phyloP scores from a whole-genome alignment of 2,888 invertebrate genomes.

The Nemoura dubitans region DNA sequence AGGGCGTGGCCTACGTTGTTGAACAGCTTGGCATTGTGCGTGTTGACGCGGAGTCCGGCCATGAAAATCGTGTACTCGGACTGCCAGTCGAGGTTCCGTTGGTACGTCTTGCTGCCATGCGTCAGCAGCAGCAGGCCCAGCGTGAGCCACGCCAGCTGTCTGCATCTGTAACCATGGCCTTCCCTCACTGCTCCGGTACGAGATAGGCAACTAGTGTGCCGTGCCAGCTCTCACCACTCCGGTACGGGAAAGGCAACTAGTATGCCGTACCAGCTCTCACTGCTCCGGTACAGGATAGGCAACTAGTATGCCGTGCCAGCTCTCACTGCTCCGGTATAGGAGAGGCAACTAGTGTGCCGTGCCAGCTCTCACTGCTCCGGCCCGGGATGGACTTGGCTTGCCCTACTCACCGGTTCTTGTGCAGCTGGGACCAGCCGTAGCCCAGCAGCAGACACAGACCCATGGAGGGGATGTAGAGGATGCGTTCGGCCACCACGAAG shows the following conservation, averaged over 20 bases:
- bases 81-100: slow-evolving; percentile 92
- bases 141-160: slow-evolving; percentile 72
- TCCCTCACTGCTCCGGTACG: no score
- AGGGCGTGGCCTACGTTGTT: slow-evolving; percentile 97
- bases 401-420: neutral
- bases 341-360: no score
- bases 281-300: no score
- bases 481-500: slow-evolving; percentile 95
- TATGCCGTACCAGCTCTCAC: no score
- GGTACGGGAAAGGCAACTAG: no score
- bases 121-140: slow-evolving; percentile 73
- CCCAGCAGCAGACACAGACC: slow-evolving; percentile 94
- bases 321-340: no score
- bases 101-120: slow-evolving; percentile 86
- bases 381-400: no score
- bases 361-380: no score
- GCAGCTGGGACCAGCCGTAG: slow-evolving; percentile 75
- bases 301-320: no score
- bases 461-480: slow-evolving; percentile 97
- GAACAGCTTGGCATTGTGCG: slow-evolving; percentile 93
- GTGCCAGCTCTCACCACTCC: no score
- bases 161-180: no score
- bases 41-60: slow-evolving; percentile 87
- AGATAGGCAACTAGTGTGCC: no score
- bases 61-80: slow-evolving; percentile 94